Base-by-base conservation (phyloP, 2,113 vertebrate species). In the Mugil cephalus region DNA sequence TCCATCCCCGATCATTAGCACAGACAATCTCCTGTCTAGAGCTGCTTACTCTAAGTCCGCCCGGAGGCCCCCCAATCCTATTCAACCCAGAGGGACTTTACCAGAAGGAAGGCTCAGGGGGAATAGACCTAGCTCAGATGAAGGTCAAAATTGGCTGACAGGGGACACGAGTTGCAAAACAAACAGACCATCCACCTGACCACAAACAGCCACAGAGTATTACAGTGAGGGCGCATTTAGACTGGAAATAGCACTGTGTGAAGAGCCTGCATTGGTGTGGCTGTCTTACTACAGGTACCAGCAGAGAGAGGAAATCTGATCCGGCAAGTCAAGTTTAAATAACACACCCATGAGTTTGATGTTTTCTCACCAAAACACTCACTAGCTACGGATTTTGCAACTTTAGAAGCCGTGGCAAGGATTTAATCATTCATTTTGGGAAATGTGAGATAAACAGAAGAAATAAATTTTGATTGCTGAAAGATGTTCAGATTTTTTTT, bases 11-110 rank as follows among this genome's bases (percentile, higher is more conserved):
- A 58, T 84, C 72, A 87, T 77, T 84, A 86, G 70, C 62, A 48
- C 78, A 78, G 81, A 85, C 86, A 90, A 89, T 88, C 85, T 87
- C 83, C 77, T 74, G 61, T 81, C 54, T 54, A 89, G 90, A 90
- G 86, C 90, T 86, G 87, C 89, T 92, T 91, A 91, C 39, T 36
- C 21, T 89, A 88, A 90, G 74, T 82, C 87, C 73, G 79, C 35
- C 64, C 69, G 60, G 58, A 77, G 63, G 66, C 47, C 63, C 24
- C 74, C 64, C 74, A 85, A 84, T 91, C 80, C 80, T 69, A 80
- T 75, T 87, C 80, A 77, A 65, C 61, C 58, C 65, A 42, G 73
- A 63, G 34, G 42, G 74, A 85, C 75, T 86, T 88, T 84, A 79
- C 45, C 48, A 30, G 48, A 83, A 81, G 62, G 56, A 68, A 77